Percentiles rank a stretch among this genome's conserved stretches.
Conservation (phyloP, 2,797 vertebrate genomes). For the Neoniphon sammara region DNA sequence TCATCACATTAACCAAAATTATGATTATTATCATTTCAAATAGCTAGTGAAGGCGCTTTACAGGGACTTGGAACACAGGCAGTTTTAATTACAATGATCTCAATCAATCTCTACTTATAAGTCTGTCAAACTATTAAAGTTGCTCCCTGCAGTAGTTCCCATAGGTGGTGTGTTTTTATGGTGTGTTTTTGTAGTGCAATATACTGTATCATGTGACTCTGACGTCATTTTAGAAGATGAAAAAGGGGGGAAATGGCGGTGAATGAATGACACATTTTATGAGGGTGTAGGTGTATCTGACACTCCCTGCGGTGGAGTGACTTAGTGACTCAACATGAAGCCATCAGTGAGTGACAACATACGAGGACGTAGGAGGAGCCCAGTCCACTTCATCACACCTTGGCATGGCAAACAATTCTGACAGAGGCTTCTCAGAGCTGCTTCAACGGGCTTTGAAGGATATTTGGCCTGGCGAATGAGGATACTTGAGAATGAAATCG, state of each 20-base stretch:
- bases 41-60: background rate
- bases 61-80: slow-evolving; percentile 1
- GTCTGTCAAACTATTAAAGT: slow-evolving; percentile 2
- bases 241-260: slow-evolving; percentile 34
- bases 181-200: background rate
- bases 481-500: slow-evolving; percentile 40
- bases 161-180: too few relatives aligned
- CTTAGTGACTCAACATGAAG: slow-evolving; percentile 53
- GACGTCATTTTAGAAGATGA: slow-evolving; percentile 24
- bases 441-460: slow-evolving; percentile 49
- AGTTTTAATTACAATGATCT: slow-evolving; percentile 12
- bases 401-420: slow-evolving; percentile 47
- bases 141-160: background rate
- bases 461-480: slow-evolving; percentile 51
- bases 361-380: slow-evolving; percentile 46
- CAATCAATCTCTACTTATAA: slow-evolving; percentile 11
- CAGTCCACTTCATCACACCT: slow-evolving; percentile 60
- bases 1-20: slow-evolving; percentile 8
- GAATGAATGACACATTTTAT: slow-evolving; percentile 60
- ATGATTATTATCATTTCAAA: slow-evolving; percentile 12
- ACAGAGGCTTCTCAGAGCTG: slow-evolving; percentile 47
- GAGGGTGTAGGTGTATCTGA: slow-evolving; percentile 50
- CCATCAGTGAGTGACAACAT: slow-evolving; percentile 45
- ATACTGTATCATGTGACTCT: background rate
- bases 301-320: slow-evolving; percentile 49